Base-by-base conservation (phyloP, 1,140 invertebrate species). In the Pissodes strobi region DNA sequence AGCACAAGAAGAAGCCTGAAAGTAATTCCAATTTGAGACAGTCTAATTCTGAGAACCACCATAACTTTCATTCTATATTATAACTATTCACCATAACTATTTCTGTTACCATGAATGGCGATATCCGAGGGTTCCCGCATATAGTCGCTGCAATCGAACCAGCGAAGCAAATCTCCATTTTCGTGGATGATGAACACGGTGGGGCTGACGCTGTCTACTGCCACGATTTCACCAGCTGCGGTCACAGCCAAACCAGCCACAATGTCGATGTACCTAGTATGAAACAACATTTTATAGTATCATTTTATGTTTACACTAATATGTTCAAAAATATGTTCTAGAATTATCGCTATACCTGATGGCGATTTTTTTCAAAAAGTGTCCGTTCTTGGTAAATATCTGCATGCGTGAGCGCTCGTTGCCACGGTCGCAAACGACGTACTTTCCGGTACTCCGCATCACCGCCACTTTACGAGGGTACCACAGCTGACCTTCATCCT, bases 81-180 rank as follows among this genome's bases (percentile, higher is more conserved):
- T n/a, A n/a, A n/a, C n/a, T n/a, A n/a, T n/a, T n/a, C n/a, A n/a
- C n/a, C n/a, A n/a, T n/a, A 43, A 41, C 55, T 34, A 59, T 30
- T 39, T 55, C 52, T 68, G 79, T 82, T 79, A 91, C 91, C 91
- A 81, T 88, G 90, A 68, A 98, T 93, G 62, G 94, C 94, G 75
- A 98, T 95, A 80, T 98, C 95, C 52, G 94, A 96, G 12, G 95
- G 95, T 79, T 98, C 95, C 66, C 93, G 85, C 94, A 98, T 97
- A 77, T 95, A 93, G 79, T 95, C 92, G 77, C 92, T 95, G 80
- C 95, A 97, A 79, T 97, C 94, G 78, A 98, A 97, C 94, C 95
- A 98, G 72, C 89, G 88, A 45, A 95, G 80, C 56, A 98, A 82
- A 69, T 95, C 93, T 10, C 95, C 95, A 72, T 86, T 87, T 78